Base-by-base conservation (phyloP, 2,797 vertebrate species). In the Malacoctenus gilli region DNA sequence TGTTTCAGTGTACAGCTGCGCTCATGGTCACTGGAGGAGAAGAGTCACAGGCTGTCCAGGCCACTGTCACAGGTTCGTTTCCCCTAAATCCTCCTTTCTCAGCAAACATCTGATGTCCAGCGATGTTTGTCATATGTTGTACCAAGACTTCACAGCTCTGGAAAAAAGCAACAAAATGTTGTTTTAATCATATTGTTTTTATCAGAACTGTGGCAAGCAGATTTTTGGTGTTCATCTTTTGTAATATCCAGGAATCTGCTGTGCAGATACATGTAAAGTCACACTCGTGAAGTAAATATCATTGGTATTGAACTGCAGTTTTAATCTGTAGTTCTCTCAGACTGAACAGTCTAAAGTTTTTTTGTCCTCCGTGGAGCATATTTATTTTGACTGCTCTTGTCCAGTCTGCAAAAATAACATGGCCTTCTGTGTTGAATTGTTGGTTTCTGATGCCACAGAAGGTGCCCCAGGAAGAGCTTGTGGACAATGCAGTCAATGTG, bases 1-100 rank as follows among this genome's bases (percentile, higher is more conserved):
- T 55, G 8, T 84, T 77, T 2, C 36, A 93, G 92, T 75, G 56
- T 88, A 51, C 90, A 86, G 76, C 59, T 89, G 59, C 77, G 73
- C 15, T 85, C 90, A 10, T 93, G 89, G 91, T 90, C 91, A 49
- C 86, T 90, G 35, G 92, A 92, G 32, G 92, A 93, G 38, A 92
- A 75, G 74, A 89, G 74, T 57, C 68, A 80, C 30, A 72, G 85
- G 47, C 70, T 91, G 61, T 89, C 90, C 51, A 85, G 91, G 72
- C 86, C 90, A 0, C 79, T 90, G 41, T 91, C 92, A 68, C 92
- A 92, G 92, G 92, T 93, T 75, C 13, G 86, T 84, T 62, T 59
- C 4, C 13, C 15, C 4, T 6, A 35, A 28, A 52, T 6, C 12
- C n/a, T 14, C n/a, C n/a, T n/a, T 28, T 28, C 9, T n/a, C n/a